These are phyloP conservation scores for Bradypodion pumilum DNA, from an alignment of 2,797 vertebrate species.

Conservation along the genomic window DNA sequence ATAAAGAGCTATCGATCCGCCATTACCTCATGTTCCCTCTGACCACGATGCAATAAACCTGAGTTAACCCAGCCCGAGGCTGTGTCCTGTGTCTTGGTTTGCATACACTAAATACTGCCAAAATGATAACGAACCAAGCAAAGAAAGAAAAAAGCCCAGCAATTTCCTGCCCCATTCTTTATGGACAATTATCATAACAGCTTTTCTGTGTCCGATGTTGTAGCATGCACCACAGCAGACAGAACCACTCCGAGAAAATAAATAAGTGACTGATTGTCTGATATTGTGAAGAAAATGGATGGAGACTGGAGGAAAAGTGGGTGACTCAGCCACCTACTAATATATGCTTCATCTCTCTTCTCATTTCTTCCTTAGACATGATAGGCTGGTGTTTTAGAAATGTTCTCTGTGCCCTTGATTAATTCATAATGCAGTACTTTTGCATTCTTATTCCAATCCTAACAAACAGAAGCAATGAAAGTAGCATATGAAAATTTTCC, in stretches of 20 bases:
- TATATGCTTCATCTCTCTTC: background rate
- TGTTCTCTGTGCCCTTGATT: background rate
- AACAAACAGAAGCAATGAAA: background rate
- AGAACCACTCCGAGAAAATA: background rate
- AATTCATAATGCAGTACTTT: background rate
- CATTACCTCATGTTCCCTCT: too few relatives aligned
- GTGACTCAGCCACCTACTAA: slow-evolving; percentile 15
- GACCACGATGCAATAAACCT: too few relatives aligned
- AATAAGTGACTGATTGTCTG: slow-evolving; percentile 1
- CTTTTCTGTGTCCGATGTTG: slow-evolving; percentile 27
- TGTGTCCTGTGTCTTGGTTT: too few relatives aligned
- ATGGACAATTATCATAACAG: background rate
- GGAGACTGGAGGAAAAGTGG: background rate
- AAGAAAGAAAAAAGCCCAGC: background rate
- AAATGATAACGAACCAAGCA: background rate
- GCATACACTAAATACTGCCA: too few relatives aligned
- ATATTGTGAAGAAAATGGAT: background rate
- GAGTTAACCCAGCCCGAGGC: too few relatives aligned
- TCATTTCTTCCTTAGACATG: background rate
- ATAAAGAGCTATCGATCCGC: too few relatives aligned
- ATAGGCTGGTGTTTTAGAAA: background rate
- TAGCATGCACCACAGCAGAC: background rate
- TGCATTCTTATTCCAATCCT: background rate
- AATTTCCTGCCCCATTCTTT: slow-evolving; percentile 24
- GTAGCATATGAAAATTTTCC: background rate